Evolutionary conservation across 2,113 vertebrate species (phyloP).

Genomic region (Lanius ludovicianus): DNA sequence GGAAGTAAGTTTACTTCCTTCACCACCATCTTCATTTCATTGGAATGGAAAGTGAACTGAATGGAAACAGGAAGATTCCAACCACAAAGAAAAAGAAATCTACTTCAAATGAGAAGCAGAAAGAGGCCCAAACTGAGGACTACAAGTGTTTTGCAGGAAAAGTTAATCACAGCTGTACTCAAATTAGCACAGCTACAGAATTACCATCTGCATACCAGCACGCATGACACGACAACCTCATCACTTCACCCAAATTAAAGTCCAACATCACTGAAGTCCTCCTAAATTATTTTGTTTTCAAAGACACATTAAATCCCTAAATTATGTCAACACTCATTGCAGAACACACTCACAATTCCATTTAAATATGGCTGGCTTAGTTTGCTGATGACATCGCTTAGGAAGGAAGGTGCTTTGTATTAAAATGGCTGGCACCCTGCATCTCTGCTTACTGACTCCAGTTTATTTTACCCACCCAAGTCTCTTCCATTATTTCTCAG

Average conservation of each 20-base stretch:
- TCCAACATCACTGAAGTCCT: neutral
- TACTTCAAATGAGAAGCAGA: conserved; percentile 36
- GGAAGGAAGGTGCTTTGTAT: neutral
- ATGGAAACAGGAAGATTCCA: conserved; percentile 18
- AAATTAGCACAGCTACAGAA: neutral
- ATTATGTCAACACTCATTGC: neutral
- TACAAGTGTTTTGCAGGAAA: neutral
- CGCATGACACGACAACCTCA: neutral
- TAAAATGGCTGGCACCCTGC: neutral
- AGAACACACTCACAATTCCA: neutral
- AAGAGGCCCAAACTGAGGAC: neutral
- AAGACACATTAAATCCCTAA: neutral
- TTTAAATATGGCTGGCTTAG: neutral
- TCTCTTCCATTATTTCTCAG: neutral
- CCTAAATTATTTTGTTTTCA: neutral
- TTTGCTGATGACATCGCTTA: neutral
- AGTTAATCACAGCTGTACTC: conserved; percentile 6
- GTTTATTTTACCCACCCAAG: neutral
- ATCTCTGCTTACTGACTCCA: neutral
- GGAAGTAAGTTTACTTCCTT: neutral
- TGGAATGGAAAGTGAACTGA: conserved; percentile 1
- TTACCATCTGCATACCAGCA: neutral
- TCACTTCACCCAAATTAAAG: neutral
- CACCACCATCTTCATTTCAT: neutral
- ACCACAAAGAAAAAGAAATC: neutral